These are phyloP conservation scores for Pectinophora gossypiella DNA, from an alignment of 1,140 invertebrate genomes.

Conservation along the genomic window DNA sequence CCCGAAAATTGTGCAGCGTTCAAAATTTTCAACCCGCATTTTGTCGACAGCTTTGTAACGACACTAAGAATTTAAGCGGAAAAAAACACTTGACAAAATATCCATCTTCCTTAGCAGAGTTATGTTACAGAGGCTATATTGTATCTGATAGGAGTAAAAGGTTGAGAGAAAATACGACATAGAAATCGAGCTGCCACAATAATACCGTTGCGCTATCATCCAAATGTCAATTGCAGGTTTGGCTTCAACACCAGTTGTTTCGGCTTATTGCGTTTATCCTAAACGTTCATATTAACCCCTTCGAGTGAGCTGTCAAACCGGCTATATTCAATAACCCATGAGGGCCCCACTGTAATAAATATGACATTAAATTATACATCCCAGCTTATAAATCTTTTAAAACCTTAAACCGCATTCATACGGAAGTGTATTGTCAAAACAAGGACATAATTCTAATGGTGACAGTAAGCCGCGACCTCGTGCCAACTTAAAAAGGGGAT, in stretches of 20 bases:
- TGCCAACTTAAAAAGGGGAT: conserved; percentile 61
- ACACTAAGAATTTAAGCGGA: neutral
- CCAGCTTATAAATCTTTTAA: conserved; percentile 54
- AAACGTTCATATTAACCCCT: conserved; percentile 73
- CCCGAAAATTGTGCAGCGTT: conserved; percentile 69
- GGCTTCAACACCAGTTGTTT: conserved; percentile 69
- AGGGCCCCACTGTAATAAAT: conserved; percentile 48
- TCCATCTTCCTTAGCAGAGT: too few relatives aligned
- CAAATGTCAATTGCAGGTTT: conserved; percentile 69
- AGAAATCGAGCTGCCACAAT: conserved; percentile 2
- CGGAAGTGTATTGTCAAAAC: conserved; percentile 57
- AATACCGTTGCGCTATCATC: conserved; percentile 48
- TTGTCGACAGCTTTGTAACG: conserved; percentile 47
- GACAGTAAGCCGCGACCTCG: conserved; percentile 65
- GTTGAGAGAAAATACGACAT: neutral
- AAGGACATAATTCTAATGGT: conserved; percentile 63
- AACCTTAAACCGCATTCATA: conserved; percentile 42
- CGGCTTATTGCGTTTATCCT: conserved; percentile 72
- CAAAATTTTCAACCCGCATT: conserved; percentile 68
- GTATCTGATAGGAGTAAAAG: neutral
- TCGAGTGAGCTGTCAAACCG: conserved; percentile 68
- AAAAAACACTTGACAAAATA: neutral
- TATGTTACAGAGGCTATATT: too few relatives aligned
- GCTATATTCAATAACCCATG: conserved; percentile 59
- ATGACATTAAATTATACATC: conserved; percentile 48